phyloP scores from a whole-genome alignment of 2,113 vertebrate species.

The Patagioenas fasciata region DNA sequence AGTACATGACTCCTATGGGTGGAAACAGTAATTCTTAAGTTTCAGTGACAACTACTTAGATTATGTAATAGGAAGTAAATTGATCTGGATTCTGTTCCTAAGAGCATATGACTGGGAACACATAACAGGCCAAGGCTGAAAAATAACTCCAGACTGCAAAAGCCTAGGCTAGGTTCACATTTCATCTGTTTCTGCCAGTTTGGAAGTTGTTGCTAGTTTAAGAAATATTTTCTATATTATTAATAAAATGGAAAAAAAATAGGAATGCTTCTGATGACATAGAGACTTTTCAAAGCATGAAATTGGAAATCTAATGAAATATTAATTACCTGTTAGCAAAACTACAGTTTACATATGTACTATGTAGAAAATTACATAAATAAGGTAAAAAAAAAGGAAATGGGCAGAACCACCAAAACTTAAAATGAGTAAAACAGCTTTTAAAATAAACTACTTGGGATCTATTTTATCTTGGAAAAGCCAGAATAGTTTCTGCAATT shows the following conservation, averaged over 20 bases:
- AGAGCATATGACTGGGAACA: slow-evolving; percentile 50
- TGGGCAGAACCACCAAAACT: neutral
- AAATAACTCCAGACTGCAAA: neutral
- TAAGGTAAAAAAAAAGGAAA: neutral
- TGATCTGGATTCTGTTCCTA: slow-evolving; percentile 38
- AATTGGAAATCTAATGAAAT: neutral
- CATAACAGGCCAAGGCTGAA: slow-evolving; percentile 11
- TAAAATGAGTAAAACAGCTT: neutral
- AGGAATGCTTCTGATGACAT: neutral
- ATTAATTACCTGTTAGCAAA: neutral
- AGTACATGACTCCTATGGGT: neutral
- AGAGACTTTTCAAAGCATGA: neutral
- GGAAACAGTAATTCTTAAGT: slow-evolving; percentile 33
- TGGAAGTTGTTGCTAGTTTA: neutral
- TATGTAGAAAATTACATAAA: neutral
- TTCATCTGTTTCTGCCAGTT: neutral
- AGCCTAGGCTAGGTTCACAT: neutral
- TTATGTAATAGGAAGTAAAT: slow-evolving; percentile 63
- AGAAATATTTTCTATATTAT: neutral
- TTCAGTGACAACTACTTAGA: slow-evolving; percentile 1
- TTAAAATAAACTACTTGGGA: neutral
- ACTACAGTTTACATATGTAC: neutral
- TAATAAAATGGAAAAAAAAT: neutral
- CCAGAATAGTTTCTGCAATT: neutral
- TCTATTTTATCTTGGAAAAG: neutral